These are phyloP conservation scores for Apamea anceps DNA, from an alignment of 2,888 invertebrate species.

Conservation along the genomic window DNA sequence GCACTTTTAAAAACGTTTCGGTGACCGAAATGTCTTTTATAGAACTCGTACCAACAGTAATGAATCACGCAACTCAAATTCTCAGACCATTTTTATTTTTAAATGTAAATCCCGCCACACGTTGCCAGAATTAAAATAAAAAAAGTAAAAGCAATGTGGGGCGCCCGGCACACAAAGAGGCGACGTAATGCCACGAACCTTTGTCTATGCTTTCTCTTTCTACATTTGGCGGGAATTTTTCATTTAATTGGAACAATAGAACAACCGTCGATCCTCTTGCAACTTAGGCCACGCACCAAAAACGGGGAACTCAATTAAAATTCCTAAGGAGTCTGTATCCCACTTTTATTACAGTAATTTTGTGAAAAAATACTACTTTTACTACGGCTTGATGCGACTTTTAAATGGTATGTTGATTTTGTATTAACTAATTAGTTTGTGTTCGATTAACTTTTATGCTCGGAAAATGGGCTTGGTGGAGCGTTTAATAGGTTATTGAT, in stretches of 20 bases:
- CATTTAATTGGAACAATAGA: conserved; percentile 39
- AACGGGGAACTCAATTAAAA: conserved; percentile 85
- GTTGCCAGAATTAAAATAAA: conserved; percentile 28
- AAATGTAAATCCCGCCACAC: conserved; percentile 28
- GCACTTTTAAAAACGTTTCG: neutral
- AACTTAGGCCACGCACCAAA: conserved; percentile 63
- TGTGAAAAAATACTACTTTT: conserved; percentile 77
- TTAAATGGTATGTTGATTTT: conserved; percentile 68
- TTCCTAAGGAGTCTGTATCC: conserved; percentile 78
- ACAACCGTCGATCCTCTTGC: conserved; percentile 22
- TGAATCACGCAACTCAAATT: conserved; percentile 33
- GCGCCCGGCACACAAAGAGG: conserved; percentile 24
- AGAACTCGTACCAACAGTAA: neutral
- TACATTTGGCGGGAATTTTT: conserved; percentile 23
- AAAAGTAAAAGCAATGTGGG: conserved; percentile 31
- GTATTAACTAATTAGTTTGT: conserved; percentile 64
- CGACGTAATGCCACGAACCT: conserved; percentile 34
- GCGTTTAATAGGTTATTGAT: conserved; percentile 15
- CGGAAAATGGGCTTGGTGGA: conserved; percentile 20
- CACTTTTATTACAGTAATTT: conserved; percentile 80
- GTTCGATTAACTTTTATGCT: conserved; percentile 42
- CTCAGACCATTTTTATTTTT: conserved; percentile 23
- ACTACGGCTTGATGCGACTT: conserved; percentile 47
- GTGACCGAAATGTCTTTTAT: conserved; percentile 17
- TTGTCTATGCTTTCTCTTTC: conserved; percentile 31